A percentile compares a stretch with the other conserved stretches of the same genome.
Conservation (phyloP, 1,140 invertebrate species). For the Drosophila pectinifera region DNA sequence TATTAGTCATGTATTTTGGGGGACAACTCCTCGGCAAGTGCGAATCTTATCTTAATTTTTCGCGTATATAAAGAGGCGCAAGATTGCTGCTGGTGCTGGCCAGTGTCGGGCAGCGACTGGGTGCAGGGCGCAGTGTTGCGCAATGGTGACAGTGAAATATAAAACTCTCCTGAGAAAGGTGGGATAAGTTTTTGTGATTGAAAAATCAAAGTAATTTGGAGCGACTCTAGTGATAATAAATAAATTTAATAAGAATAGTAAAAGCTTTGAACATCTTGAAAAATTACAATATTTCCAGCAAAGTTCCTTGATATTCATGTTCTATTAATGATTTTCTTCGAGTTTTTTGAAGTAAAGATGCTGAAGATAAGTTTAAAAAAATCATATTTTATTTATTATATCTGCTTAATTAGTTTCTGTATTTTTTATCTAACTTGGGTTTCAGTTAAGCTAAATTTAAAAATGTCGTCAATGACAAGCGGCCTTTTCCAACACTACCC, state of each 20-base stretch:
- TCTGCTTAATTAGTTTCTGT: background rate
- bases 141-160: background rate
- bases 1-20: constrained; percentile 32
- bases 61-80: constrained; percentile 21
- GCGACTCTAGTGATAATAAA: too few species aligned
- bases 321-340: too few species aligned
- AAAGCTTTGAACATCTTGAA: too few species aligned
- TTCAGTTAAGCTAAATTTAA: background rate
- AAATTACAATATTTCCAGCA: too few species aligned
- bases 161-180: background rate
- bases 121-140: background rate
- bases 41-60: constrained; percentile 36
- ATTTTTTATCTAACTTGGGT: background rate
- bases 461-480: background rate
- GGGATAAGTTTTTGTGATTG: background rate
- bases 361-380: too few species aligned
- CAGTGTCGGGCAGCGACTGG: constrained; percentile 12
- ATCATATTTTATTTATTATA: too few species aligned
- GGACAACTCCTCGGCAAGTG: constrained; percentile 7
- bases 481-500: background rate
- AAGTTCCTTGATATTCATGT: too few species aligned
- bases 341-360: too few species aligned
- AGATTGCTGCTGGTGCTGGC: constrained; percentile 17
- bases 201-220: too few species aligned
- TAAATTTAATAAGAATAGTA: too few species aligned